Conservation (phyloP, 2,797 vertebrate species). For the Neosilurus hyrtlii region DNA sequence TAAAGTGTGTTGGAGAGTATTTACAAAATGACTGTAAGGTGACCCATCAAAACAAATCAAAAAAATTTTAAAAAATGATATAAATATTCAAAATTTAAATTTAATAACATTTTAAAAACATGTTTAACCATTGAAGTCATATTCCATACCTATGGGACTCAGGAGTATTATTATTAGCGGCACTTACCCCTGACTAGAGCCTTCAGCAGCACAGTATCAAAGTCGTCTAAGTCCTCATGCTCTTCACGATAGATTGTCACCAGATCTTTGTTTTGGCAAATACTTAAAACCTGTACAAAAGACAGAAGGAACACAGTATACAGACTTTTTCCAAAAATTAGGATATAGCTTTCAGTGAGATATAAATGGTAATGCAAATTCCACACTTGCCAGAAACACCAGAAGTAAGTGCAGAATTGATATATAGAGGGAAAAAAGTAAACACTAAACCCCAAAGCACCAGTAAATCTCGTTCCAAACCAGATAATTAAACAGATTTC, state of each 20-base stretch:
- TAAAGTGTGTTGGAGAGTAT: too few relatives aligned
- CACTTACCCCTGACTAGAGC: constrained; percentile 80
- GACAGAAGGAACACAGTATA: background rate
- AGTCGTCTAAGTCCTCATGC: constrained; percentile 82
- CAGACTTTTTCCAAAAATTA: background rate
- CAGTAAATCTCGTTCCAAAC: background rate
- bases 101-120: too few relatives aligned
- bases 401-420: background rate
- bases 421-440: background rate
- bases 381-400: background rate
- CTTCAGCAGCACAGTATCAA: constrained; percentile 86
- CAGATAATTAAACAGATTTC: background rate
- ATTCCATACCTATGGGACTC: too few relatives aligned
- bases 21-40: too few relatives aligned
- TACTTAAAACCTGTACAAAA: constrained; percentile 73
- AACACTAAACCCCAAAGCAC: background rate
- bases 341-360: background rate
- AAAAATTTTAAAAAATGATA: background rate
- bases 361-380: background rate
- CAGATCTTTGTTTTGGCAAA: constrained; percentile 79
- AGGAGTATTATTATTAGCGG: background rate
- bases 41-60: background rate
- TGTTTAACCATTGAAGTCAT: too few relatives aligned
- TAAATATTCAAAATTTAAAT: too few relatives aligned
- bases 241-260: constrained; percentile 80